These are phyloP conservation scores for Drosophila infuscata DNA, from an alignment of 2,888 invertebrate species.

Conservation along the genomic window DNA sequence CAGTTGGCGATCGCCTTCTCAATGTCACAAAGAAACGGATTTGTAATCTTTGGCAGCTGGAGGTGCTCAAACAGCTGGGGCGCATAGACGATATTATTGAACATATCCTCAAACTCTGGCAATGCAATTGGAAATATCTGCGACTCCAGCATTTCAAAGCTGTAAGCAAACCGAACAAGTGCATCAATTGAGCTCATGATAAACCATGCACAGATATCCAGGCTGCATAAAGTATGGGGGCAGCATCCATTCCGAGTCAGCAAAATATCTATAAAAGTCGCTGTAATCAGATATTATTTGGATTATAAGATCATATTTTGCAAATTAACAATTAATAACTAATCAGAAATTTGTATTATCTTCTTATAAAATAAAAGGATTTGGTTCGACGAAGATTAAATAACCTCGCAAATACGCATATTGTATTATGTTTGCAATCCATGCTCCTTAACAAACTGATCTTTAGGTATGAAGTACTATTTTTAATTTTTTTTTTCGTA, in stretches of 20 bases:
- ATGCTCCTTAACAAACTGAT: neutral
- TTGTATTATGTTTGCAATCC: neutral
- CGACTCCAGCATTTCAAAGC: conserved; percentile 53
- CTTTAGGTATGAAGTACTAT: neutral
- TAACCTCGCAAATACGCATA: no score
- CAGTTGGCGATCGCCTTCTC: conserved; percentile 33
- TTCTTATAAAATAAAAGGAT: no score
- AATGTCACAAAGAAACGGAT: conserved; percentile 9
- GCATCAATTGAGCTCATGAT: neutral
- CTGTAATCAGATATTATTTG: conserved; percentile 11
- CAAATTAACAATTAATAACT: no score
- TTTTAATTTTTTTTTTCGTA: no score
- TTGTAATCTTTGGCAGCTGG: conserved; percentile 2
- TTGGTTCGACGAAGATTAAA: no score
- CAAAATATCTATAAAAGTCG: neutral
- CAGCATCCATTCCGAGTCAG: neutral
- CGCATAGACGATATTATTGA: conserved; percentile 40
- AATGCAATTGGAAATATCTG: conserved; percentile 9
- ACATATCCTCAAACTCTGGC: conserved; percentile 28
- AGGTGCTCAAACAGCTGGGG: conserved; percentile 16
- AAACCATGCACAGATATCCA: conserved; percentile 34
- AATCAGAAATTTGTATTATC: no score
- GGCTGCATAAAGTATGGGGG: conserved; percentile 14
- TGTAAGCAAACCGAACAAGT: neutral
- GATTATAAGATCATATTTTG: neutral